Base-by-base conservation (phyloP, 1,140 invertebrate species). In the Copidosoma floridanum region DNA sequence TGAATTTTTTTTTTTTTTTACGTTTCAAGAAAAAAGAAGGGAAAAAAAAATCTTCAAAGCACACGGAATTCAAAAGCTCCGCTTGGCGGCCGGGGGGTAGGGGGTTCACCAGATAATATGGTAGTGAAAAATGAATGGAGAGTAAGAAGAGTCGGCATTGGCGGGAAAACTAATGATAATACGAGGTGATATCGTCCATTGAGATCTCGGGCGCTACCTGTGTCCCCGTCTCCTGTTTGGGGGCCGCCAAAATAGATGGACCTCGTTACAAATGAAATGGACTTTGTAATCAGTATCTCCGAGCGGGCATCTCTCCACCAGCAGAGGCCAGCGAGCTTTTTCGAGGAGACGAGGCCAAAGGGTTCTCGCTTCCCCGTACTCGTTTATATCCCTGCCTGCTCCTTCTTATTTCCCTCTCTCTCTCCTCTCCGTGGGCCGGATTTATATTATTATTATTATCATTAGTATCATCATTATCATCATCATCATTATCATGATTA, bases 191-290 rank as follows among this genome's bases (percentile, higher is more conserved):
- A 53, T 53, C 57, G 50, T n/a, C 3, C 32, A 38, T 46, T 54
- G 41, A 40, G 51, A 60, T 53, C 57, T 57, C 26, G 32, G 16
- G 24, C 61, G 75, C 74, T 75, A 75, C 76, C 70, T 72, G 72
- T 37, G 6, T 32, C 29, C 12, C 29, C 12, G 29, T 32, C 12
- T 6, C 29, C 40, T 14, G 21, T 41, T 38, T 32, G 65, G 63
- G 57, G 72, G 71, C 68, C 74, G 76, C 76, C 74, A 73, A 80
- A 80, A 80, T 78, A 79, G 74, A 80, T 78, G 78, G 74, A 74
- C 67, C 77, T 78, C 74, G 75, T 79, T 79, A 78, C 75, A 79
- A 80, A 79, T 80, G 78, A 72, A 80, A 78, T 79, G 75, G 78
- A 80, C 71, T 79, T 77, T 77, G 78, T 78, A 80, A 78, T 80